phyloP scores from a whole-genome alignment of 2,113 vertebrate species.

The Rissa tridactyla region DNA sequence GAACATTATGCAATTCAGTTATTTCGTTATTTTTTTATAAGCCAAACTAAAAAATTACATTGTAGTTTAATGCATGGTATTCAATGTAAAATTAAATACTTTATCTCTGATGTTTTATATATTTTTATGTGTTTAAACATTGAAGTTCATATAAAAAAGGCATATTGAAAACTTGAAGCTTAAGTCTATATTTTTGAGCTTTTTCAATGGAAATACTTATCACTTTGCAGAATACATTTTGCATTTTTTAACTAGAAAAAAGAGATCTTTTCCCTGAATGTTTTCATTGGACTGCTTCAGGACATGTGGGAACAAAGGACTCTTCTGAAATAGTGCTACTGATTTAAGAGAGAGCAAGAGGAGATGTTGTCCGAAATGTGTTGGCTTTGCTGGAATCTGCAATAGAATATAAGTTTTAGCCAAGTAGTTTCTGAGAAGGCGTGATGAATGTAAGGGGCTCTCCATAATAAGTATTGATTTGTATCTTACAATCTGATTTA shows the following conservation, averaged over 20 bases:
- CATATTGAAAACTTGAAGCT: not conserved
- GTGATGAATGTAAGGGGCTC: slow-evolving; percentile 24
- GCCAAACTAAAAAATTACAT: not conserved
- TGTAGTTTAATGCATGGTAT: not conserved
- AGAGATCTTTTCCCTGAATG: not conserved
- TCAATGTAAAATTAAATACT: not conserved
- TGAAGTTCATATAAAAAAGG: not conserved
- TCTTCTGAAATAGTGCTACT: not conserved
- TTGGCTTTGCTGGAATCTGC: slow-evolving; percentile 39
- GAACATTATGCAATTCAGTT: not conserved
- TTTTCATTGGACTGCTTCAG: not conserved
- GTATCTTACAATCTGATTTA: slow-evolving; percentile 50
- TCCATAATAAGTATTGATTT: slow-evolving; percentile 61
- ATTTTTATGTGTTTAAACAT: not conserved
- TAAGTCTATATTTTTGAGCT: not conserved
- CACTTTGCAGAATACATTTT: not conserved
- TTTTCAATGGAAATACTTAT: not conserved
- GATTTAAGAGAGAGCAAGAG: not conserved
- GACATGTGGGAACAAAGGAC: not conserved
- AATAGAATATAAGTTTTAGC: slow-evolving; percentile 44
- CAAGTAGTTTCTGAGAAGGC: slow-evolving; percentile 55
- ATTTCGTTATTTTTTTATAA: not conserved
- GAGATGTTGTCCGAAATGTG: not conserved
- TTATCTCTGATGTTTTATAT: not conserved
- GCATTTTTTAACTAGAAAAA: not conserved